Evolutionary conservation across 2,113 vertebrate genomes (phyloP), one percentile per base, ranked within the genome.

Genomic region (Antidorcas marsupialis): DNA sequence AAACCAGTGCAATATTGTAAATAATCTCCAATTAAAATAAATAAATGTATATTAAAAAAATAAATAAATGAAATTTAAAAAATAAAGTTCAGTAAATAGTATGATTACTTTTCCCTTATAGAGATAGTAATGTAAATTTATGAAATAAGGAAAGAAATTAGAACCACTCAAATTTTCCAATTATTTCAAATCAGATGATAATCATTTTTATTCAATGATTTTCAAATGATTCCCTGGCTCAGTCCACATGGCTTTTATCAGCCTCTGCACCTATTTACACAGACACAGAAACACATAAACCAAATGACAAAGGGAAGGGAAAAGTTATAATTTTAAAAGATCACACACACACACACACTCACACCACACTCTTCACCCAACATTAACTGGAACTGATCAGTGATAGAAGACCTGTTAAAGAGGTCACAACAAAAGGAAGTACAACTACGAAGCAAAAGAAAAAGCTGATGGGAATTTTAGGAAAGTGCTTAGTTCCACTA

Each of bases 81-180:
- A 64, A 16, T 45, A 96, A 89, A 33, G 9, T 67, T 86, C 59
- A 93, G 28, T 30, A 86, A 95, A 76, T 21, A 91, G 9, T 45
- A 25, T 82, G 36, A 88, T 36, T 33, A 25, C 1, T 55, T 60
- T 27, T 95, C 39, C 47, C 14, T 95, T 71, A 78, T 39, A 87
- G 52, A 87, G 52, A 91, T 95, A 94, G 19, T 85, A 79, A 94
- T 92, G 53, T 71, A 89, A 94, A 93, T 94, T 91, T 47, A 60
- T 57, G 39, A 95, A 82, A 15, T 45, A 83, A 92, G 36, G 43
- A 90, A 74, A 91, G 6, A 50, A 13, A 95, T 43, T 87, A 57
- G 53, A 95, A 90, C 13, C n/a, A 90, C 21, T 4, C 28, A 76
- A 67, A 88, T 39, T 81, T 92, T 67, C 27, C 21, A 94, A 47